A percentile compares a stretch with the other conserved stretches of the same genome.
These are phyloP conservation scores for Planiliza haematocheilus DNA, from an alignment of 2,113 vertebrate genomes.

Conservation along the genomic window DNA sequence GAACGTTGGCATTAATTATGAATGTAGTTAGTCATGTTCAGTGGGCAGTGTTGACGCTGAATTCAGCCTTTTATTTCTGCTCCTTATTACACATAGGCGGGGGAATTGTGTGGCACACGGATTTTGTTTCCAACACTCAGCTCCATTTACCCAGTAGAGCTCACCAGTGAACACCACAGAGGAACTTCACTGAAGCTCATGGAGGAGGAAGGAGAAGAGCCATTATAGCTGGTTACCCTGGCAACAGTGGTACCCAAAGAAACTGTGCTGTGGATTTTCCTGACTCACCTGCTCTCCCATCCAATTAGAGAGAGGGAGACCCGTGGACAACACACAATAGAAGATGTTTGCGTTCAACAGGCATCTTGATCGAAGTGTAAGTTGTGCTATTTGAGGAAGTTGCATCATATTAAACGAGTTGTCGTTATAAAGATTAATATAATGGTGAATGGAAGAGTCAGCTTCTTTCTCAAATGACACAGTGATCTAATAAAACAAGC, in stretches of 20 bases:
- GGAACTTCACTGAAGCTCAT: neutral
- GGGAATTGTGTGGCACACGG: conserved; percentile 1
- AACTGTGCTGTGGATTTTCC: neutral
- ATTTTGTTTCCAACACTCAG: conserved; percentile 23
- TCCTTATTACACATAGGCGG: conserved; percentile 17
- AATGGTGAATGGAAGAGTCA: too few species aligned
- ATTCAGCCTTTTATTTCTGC: conserved; percentile 43
- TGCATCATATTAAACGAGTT: too few species aligned
- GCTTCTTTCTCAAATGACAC: too few species aligned
- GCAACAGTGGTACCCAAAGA: conserved; percentile 20
- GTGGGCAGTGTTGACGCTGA: conserved; percentile 27
- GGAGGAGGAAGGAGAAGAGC: neutral
- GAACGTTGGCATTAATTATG: conserved; percentile 57
- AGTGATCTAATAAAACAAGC: too few species aligned
- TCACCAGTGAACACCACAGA: neutral
- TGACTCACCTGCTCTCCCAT: too few species aligned
- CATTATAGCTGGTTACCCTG: conserved; percentile 11
- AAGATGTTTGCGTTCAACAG: too few species aligned
- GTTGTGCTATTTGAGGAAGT: too few species aligned
- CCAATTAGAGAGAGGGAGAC: too few species aligned
- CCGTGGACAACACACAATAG: too few species aligned
- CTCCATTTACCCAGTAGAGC: conserved; percentile 36
- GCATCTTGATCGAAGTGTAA: too few species aligned
- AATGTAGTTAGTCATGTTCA: conserved; percentile 44
- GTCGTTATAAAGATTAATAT: too few species aligned